Percentiles rank a stretch among this genome's conserved stretches.
phyloP scores from a whole-genome alignment of 2,113 vertebrate genomes.

The Oncorhynchus gorbuscha region DNA sequence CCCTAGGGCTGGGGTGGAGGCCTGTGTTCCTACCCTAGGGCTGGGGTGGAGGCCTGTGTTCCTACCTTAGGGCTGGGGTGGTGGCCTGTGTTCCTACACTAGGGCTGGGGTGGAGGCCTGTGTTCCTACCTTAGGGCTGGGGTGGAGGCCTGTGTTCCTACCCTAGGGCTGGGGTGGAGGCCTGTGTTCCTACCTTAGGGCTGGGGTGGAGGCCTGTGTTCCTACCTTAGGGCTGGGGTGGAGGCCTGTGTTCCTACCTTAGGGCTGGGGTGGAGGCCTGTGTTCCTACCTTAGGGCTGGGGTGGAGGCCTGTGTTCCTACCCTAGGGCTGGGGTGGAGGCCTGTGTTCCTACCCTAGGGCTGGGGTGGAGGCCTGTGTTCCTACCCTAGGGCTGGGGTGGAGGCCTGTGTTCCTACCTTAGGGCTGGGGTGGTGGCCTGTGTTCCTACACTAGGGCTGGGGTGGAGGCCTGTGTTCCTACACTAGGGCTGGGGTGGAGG shows the following conservation, averaged over 20 bases:
- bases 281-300: no score
- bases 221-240: slow-evolving; percentile 77
- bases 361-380: no score
- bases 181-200: slow-evolving; percentile 66
- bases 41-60: slow-evolving; percentile 67
- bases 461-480: slow-evolving; percentile 65
- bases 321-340: no score
- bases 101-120: slow-evolving; percentile 65
- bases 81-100: slow-evolving; percentile 68
- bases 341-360: no score
- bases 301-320: no score
- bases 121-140: slow-evolving; percentile 73
- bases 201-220: slow-evolving; percentile 66
- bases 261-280: no score
- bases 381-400: no score
- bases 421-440: no score
- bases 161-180: slow-evolving; percentile 76
- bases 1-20: slow-evolving; percentile 75
- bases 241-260: no score
- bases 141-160: slow-evolving; percentile 66
- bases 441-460: slow-evolving; percentile 71
- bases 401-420: no score
- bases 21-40: slow-evolving; percentile 66
- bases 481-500: slow-evolving; percentile 66
- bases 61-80: slow-evolving; percentile 77